These are phyloP conservation scores for Arvicanthis niloticus DNA, from an alignment of 2,113 vertebrate species.

Conservation along the genomic window DNA sequence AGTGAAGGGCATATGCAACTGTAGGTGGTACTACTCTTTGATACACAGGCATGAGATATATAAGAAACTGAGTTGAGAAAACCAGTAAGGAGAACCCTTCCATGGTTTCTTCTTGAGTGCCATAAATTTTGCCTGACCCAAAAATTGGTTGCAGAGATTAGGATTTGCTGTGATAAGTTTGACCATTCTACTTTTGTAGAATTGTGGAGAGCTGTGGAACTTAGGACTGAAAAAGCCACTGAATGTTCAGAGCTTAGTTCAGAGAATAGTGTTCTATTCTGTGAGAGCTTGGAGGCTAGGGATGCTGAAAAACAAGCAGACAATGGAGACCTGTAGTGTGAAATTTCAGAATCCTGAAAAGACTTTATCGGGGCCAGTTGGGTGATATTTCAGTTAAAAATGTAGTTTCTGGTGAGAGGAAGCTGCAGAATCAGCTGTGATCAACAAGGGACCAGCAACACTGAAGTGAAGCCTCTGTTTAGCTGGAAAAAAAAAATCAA, in stretches of 20 bases:
- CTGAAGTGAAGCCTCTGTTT: not conserved
- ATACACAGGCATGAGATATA: not conserved
- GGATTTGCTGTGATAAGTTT: not conserved
- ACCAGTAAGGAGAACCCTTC: not conserved
- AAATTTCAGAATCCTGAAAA: not conserved
- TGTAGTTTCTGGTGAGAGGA: not conserved
- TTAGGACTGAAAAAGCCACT: not conserved
- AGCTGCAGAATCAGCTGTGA: not conserved
- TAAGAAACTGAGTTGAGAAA: not conserved
- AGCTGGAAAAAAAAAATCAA: not conserved
- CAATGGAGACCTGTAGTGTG: not conserved
- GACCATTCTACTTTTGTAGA: not conserved
- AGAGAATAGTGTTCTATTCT: not conserved
- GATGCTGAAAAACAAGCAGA: not conserved
- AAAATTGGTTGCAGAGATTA: not conserved
- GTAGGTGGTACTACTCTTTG: not conserved
- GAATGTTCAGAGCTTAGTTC: not conserved
- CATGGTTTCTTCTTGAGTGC: not conserved
- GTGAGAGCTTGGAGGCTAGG: not conserved
- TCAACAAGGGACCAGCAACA: not conserved
- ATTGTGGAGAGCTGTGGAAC: not conserved
- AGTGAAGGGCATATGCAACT: not conserved
- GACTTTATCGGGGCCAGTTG: not conserved
- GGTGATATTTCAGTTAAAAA: not conserved
- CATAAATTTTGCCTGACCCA: not conserved